Conservation (phyloP, 2,888 invertebrate species). For the Phengaris alcon region DNA sequence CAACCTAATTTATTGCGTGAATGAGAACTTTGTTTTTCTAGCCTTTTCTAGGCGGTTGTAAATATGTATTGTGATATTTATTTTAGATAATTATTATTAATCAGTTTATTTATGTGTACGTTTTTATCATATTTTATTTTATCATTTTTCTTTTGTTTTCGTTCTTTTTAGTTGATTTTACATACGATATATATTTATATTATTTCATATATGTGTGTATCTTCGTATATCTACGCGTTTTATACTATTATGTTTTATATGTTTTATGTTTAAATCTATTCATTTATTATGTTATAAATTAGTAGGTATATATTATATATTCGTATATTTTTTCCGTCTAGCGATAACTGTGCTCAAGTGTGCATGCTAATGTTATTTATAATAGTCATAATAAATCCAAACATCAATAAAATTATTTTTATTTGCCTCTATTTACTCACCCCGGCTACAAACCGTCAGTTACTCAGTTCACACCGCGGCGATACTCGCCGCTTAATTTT, state of each 20-base stretch:
- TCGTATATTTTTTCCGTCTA: slow-evolving; percentile 24
- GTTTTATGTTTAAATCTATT: slow-evolving; percentile 35
- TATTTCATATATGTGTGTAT: background rate
- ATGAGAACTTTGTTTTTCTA: slow-evolving; percentile 40
- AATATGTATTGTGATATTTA: slow-evolving; percentile 39
- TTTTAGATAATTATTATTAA: background rate
- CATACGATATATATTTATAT: slow-evolving; percentile 32
- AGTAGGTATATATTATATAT: slow-evolving; percentile 6
- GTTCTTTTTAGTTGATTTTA: slow-evolving; percentile 35
- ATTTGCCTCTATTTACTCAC: background rate
- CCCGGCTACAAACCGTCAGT: no score
- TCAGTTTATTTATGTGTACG: background rate
- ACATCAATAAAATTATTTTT: background rate
- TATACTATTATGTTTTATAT: slow-evolving; percentile 36
- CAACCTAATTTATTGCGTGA: slow-evolving; percentile 51
- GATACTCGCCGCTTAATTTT: no score
- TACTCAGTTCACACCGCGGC: no score
- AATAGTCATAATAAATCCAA: slow-evolving; percentile 25
- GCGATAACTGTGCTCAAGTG: background rate
- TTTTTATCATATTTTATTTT: background rate
- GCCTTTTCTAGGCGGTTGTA: slow-evolving; percentile 61
- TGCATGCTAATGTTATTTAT: slow-evolving; percentile 13
- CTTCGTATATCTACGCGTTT: background rate
- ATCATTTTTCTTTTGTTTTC: slow-evolving; percentile 37
- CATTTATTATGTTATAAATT: slow-evolving; percentile 12